Evolutionary conservation across 2,113 vertebrate species (phyloP).

Genomic region (Canis aureus): DNA sequence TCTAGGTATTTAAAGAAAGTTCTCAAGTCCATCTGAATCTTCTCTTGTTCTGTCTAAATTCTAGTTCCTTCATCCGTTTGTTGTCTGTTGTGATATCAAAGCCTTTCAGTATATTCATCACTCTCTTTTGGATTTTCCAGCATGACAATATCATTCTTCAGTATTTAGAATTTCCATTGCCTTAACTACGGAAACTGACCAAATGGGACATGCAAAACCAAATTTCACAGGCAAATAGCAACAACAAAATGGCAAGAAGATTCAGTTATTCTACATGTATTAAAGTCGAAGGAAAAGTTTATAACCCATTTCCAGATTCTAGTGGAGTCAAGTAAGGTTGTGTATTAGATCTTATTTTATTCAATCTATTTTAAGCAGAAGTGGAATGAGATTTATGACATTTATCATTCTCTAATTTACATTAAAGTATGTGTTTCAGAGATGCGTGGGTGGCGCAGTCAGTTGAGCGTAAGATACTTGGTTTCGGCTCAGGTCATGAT

Average conservation of each 20-base stretch:
- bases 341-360: neutral
- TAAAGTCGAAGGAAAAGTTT: conserved; percentile 17
- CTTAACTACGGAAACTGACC: neutral
- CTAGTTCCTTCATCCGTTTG: neutral
- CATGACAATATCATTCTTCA: neutral
- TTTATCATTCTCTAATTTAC: conserved; percentile 3
- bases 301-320: neutral
- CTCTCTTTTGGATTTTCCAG: neutral
- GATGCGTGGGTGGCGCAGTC: neutral
- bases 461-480: neutral
- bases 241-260: neutral
- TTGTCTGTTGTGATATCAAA: neutral
- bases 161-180: neutral
- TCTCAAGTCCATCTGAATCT: neutral
- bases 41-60: neutral
- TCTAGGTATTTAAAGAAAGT: conserved; percentile 11
- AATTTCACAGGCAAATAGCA: neutral
- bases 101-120: neutral
- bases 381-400: neutral
- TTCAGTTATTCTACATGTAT: neutral
- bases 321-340: neutral
- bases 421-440: neutral
- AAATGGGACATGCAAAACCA: neutral
- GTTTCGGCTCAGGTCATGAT: neutral
- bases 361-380: neutral